Evolutionary conservation across 1,140 invertebrate genomes (phyloP).

Genomic region (Orius laevigatus): DNA sequence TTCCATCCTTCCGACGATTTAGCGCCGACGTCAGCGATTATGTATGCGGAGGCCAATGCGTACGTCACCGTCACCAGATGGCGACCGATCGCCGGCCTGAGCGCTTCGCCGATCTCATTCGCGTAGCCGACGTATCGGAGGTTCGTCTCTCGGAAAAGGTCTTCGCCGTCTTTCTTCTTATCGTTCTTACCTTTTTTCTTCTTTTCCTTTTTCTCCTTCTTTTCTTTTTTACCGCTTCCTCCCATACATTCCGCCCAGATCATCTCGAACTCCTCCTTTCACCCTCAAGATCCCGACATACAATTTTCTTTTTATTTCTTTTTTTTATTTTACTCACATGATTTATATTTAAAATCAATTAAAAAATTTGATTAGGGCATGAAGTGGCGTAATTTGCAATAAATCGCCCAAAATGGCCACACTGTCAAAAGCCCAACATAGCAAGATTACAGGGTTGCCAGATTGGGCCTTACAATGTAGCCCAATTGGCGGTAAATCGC

Average conservation of each 20-base stretch:
- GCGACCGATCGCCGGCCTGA: constrained; percentile 34
- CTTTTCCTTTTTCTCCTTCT: constrained; percentile 15
- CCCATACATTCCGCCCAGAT: background rate
- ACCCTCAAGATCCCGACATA: no score
- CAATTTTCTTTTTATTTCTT: no score
- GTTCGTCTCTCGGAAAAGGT: constrained; percentile 65
- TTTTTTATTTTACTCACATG: no score
- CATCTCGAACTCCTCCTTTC: no score
- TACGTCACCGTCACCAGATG: background rate
- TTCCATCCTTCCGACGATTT: background rate
- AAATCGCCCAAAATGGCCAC: no score
- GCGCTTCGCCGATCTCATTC: constrained; percentile 91
- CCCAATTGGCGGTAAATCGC: no score
- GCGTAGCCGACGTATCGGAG: constrained; percentile 69
- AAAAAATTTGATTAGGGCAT: no score
- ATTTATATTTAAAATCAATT: no score
- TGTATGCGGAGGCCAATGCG: background rate
- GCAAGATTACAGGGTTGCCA: no score
- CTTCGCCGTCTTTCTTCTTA: constrained; percentile 23
- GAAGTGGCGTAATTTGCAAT: no score
- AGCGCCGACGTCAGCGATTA: background rate
- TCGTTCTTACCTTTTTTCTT: constrained; percentile 14
- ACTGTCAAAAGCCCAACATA: no score
- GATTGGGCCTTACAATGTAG: no score
- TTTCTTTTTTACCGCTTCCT: constrained; percentile 16